Evolutionary conservation across 1,140 invertebrate genomes (phyloP).

Genomic region (Batillaria attramentaria): DNA sequence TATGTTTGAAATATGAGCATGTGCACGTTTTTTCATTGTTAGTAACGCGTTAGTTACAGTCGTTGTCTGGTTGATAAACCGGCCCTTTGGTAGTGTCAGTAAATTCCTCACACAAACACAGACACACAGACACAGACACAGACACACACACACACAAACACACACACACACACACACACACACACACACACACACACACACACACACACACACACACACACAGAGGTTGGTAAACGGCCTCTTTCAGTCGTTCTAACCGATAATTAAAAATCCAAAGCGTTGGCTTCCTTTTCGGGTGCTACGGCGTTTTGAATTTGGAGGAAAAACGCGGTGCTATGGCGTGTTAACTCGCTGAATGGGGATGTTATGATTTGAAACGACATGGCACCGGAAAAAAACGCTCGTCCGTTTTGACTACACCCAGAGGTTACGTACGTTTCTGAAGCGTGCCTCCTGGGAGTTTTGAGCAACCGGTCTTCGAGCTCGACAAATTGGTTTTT

Average conservation of each 20-base stretch:
- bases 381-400: background rate
- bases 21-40: no score
- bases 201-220: conserved; percentile 2
- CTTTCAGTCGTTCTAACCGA: background rate
- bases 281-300: background rate
- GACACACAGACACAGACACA: background rate
- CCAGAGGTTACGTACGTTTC: no score
- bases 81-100: no score
- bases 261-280: background rate
- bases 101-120: background rate
- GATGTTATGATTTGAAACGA: background rate
- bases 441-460: no score
- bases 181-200: conserved; percentile 2
- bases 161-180: background rate
- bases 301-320: background rate
- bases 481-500: no score
- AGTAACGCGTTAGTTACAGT: no score
- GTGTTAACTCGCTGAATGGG: background rate
- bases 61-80: no score
- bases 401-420: no score
- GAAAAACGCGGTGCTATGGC: background rate
- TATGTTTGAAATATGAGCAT: no score
- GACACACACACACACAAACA: background rate
- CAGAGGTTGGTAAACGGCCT: background rate
- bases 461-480: no score